Percentiles rank a stretch among this genome's conserved stretches.
These are phyloP conservation scores for Xestoiulus laeticollis DNA, from an alignment of 2,888 invertebrate genomes.

Conservation along the genomic window DNA sequence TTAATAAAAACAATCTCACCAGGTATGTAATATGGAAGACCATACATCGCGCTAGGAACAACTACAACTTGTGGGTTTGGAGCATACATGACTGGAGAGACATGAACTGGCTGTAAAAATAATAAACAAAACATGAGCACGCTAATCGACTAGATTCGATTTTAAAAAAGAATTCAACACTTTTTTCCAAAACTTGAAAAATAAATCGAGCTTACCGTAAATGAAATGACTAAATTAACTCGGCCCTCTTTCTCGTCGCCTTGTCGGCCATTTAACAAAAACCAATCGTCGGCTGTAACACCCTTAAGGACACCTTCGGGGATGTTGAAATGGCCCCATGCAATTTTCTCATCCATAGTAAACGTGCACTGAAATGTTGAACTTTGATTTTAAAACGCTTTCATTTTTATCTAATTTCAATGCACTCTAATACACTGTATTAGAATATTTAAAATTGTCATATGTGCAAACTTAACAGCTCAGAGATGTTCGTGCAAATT, in stretches of 20 bases:
- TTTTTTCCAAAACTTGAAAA: background rate
- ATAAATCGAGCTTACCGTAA: constrained; percentile 59
- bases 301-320: constrained; percentile 81
- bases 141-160: background rate
- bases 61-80: constrained; percentile 74
- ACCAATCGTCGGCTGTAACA: constrained; percentile 96
- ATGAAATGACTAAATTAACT: constrained; percentile 89
- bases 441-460: background rate
- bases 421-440: background rate
- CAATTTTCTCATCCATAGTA: constrained; percentile 94
- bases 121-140: too few species aligned
- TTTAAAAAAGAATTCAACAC: background rate
- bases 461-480: too few species aligned
- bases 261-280: constrained; percentile 89
- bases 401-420: background rate
- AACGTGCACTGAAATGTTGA: constrained; percentile 76
- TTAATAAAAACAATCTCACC: background rate
- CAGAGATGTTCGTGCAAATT: too few species aligned
- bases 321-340: constrained; percentile 90
- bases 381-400: background rate
- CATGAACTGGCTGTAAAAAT: constrained; percentile 53
- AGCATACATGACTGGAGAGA: constrained; percentile 61
- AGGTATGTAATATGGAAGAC: constrained; percentile 13
- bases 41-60: constrained; percentile 68
- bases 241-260: constrained; percentile 94